Percentiles rank a stretch among this genome's conserved stretches.
Conservation (phyloP, 2,888 invertebrate genomes). For the Blomia tropicalis region DNA sequence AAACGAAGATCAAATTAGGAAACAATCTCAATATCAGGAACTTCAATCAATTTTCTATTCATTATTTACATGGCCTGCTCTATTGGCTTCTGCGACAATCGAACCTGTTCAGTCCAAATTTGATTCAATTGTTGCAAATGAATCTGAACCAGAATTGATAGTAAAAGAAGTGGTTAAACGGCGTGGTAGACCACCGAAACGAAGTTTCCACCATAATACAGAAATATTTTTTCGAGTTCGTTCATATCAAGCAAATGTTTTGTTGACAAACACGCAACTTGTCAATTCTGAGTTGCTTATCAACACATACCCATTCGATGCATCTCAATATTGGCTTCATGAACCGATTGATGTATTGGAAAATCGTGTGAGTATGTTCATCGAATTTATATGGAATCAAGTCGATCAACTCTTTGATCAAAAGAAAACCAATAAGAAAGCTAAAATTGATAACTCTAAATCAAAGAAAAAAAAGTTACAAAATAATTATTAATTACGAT, state of each 20-base stretch:
- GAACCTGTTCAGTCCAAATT: neutral
- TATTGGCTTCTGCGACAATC: neutral
- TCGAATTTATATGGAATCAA: neutral
- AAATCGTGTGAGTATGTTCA: neutral
- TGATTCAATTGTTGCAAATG: neutral
- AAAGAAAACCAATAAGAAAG: neutral
- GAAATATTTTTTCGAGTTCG: neutral
- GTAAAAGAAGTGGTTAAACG: neutral
- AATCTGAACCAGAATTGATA: neutral
- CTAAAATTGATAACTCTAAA: too few species aligned
- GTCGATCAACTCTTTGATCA: neutral
- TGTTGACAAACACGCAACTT: neutral
- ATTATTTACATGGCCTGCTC: slow-evolving; percentile 6
- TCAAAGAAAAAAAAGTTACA: too few species aligned
- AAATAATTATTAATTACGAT: too few species aligned
- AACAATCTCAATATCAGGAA: neutral
- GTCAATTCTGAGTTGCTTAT: neutral
- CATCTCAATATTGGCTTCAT: neutral
- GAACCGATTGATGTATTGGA: neutral
- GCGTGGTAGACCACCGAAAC: neutral
- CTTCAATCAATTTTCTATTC: neutral
- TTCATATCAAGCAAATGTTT: neutral
- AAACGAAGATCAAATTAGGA: neutral
- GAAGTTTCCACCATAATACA: neutral
- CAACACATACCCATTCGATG: neutral